phyloP scores from a whole-genome alignment of 2,113 vertebrate species.

The Anthoscopus minutus region DNA sequence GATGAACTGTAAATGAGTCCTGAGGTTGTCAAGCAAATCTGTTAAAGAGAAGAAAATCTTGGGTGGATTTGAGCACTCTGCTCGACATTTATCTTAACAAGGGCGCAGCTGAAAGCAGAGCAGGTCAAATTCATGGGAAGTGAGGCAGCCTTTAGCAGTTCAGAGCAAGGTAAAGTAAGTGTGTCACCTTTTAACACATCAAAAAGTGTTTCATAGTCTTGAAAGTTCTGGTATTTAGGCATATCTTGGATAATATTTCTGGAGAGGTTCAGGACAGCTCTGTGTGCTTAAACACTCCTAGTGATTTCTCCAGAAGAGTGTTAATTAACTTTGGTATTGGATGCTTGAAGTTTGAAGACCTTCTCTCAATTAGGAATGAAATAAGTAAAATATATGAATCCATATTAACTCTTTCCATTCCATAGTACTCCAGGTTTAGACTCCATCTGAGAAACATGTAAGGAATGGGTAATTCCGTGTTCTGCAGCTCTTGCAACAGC shows the following conservation, averaged over 20 bases:
- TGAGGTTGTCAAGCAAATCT: not conserved
- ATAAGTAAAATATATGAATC: not conserved
- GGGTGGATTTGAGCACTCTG: not conserved
- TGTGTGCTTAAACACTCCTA: not conserved
- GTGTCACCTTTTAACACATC: not conserved
- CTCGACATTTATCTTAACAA: fast-evolving
- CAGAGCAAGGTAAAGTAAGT: not conserved
- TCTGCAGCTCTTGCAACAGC: not conserved
- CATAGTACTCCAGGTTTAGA: not conserved
- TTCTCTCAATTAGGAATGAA: not conserved
- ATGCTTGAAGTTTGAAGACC: not conserved
- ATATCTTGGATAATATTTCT: not conserved
- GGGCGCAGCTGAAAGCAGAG: not conserved
- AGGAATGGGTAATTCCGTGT: not conserved
- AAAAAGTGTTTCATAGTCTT: not conserved
- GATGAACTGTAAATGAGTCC: not conserved
- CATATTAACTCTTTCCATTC: not conserved
- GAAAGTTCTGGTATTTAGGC: not conserved
- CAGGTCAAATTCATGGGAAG: not conserved
- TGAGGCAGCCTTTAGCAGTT: not conserved
- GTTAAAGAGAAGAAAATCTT: not conserved
- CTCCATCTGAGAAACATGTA: fast-evolving
- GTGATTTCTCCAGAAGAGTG: not conserved
- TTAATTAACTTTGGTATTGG: not conserved
- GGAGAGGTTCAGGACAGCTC: not conserved